Percentiles rank a stretch among this genome's conserved stretches.
phyloP scores from a whole-genome alignment of 2,797 vertebrate genomes.

The Myotis daubentonii region DNA sequence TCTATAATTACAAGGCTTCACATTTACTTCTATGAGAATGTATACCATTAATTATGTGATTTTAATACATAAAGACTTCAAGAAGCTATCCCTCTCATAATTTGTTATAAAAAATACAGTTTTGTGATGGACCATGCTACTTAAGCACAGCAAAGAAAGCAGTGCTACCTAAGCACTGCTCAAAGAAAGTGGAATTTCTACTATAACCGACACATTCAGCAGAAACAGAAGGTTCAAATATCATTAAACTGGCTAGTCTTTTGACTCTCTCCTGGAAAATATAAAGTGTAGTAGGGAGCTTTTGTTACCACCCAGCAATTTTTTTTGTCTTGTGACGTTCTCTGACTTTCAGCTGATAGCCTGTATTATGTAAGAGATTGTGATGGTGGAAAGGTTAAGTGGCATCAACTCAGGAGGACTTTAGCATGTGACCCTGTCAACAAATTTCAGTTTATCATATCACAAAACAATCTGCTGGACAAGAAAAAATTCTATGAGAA shows the following conservation, averaged over 20 bases:
- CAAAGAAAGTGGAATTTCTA: neutral
- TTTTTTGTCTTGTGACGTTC: neutral
- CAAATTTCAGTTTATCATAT: neutral
- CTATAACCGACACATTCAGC: neutral
- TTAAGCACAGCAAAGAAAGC: neutral
- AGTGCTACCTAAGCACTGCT: neutral
- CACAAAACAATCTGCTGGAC: neutral
- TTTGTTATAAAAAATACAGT: slow-evolving; percentile 5
- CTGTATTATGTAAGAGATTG: neutral
- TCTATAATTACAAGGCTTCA: slow-evolving; percentile 8
- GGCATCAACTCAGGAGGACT: neutral
- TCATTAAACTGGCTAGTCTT: neutral
- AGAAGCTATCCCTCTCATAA: neutral
- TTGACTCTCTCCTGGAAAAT: neutral
- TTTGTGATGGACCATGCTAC: neutral
- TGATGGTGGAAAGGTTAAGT: neutral
- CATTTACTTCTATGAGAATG: neutral
- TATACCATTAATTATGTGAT: neutral
- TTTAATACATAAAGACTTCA: slow-evolving; percentile 5
- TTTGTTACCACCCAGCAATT: neutral
- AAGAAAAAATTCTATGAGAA: slow-evolving; percentile 49
- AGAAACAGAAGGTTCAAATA: slow-evolving; percentile 35
- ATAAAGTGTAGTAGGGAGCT: neutral
- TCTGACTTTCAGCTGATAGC: neutral
- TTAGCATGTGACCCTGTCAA: neutral